Percentiles rank a stretch among this genome's conserved stretches.
Evolutionary conservation across 2,113 vertebrate species (phyloP).

Genomic region (Macquaria ambigua): DNA sequence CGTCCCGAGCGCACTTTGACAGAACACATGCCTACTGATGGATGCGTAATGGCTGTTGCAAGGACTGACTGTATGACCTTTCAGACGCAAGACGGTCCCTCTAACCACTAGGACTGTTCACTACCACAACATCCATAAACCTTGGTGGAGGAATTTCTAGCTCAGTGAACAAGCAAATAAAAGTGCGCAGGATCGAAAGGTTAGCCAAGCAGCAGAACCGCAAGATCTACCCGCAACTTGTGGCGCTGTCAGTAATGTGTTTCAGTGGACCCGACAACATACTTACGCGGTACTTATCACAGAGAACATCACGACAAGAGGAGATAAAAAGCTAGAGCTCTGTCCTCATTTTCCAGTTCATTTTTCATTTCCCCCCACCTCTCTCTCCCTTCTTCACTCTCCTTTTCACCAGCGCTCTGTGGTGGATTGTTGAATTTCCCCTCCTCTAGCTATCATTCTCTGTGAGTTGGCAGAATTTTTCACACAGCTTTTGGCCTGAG

Average conservation of each 20-base stretch:
- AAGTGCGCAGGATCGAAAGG: conserved; percentile 54
- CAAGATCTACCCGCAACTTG: conserved; percentile 38
- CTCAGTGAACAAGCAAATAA: conserved; percentile 51
- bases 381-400: conserved; percentile 23
- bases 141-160: conserved; percentile 45
- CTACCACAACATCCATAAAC: conserved; percentile 47
- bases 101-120: conserved; percentile 32
- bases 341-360: conserved; percentile 73
- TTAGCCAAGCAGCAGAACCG: conserved; percentile 33
- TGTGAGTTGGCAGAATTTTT: conserved; percentile 76
- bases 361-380: conserved; percentile 61
- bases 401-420: conserved; percentile 48
- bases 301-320: conserved; percentile 60
- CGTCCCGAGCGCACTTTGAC: conserved; percentile 27
- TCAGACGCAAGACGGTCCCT: conserved; percentile 41
- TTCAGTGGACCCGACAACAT: conserved; percentile 67
- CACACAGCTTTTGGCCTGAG: conserved; percentile 76
- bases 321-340: conserved; percentile 72
- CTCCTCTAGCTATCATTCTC: conserved; percentile 74
- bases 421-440: conserved; percentile 71
- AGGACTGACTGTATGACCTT: conserved; percentile 56
- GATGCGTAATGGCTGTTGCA: conserved; percentile 55
- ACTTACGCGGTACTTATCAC: conserved; percentile 71
- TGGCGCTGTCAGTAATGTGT: conserved; percentile 56
- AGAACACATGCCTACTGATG: conserved; percentile 61